These are phyloP conservation scores for Xenops minutus DNA, from an alignment of 2,797 vertebrate genomes.

Conservation along the genomic window DNA sequence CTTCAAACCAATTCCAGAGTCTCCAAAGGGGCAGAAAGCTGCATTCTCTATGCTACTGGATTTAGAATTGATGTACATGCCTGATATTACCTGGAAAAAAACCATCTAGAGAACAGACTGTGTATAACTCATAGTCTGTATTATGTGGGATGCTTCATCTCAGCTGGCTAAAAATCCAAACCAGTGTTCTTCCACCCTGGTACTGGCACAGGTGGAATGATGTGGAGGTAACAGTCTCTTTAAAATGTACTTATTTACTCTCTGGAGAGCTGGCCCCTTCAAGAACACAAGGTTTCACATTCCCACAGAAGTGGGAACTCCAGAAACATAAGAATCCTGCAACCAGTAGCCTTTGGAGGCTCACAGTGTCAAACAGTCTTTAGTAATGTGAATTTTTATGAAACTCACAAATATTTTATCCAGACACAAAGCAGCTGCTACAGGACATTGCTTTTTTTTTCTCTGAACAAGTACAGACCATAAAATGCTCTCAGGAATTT, in stretches of 20 bases:
- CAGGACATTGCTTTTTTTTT: too few relatives aligned
- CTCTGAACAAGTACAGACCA: background rate
- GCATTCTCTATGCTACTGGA: background rate
- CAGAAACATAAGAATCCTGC: background rate
- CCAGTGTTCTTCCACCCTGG: background rate
- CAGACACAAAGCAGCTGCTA: background rate
- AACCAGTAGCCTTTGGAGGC: background rate
- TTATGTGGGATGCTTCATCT: background rate
- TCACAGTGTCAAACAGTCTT: background rate
- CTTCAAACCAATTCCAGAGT: background rate
- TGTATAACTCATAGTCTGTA: fast-evolving
- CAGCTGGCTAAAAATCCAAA: background rate
- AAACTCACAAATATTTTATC: background rate
- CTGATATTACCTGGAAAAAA: background rate
- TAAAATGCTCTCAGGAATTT: background rate
- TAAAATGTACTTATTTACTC: fast-evolving
- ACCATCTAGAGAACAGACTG: fast-evolving
- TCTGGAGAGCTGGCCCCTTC: fast-evolving
- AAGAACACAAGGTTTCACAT: background rate
- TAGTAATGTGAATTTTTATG: background rate
- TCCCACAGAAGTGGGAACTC: background rate
- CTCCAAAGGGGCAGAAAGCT: background rate
- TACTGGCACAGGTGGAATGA: background rate
- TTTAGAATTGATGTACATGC: background rate
- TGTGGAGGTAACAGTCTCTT: background rate